Base-by-base conservation (phyloP, 2,797 vertebrate genomes). In the Cryptoblepharus egeriae region DNA sequence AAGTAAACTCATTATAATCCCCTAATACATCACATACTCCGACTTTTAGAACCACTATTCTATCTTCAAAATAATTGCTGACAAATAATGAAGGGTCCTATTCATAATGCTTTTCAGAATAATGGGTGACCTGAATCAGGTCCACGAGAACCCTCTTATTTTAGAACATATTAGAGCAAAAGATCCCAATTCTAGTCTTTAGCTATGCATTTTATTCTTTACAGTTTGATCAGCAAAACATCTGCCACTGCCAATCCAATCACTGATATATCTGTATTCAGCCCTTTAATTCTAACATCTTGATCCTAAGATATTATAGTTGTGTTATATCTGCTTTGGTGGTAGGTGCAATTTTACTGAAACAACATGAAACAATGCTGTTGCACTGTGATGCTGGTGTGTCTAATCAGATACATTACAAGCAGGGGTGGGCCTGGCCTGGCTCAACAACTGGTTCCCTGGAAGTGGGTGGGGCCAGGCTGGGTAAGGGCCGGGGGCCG, bases 41-140 rank as follows among this genome's bases (percentile, higher is more conserved):
- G 77, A 83, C 82, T 10, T 73, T 22, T 55, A 55, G 52, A 72
- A 67, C 80, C 24, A 86, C 79, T 83, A 74, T 18, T 63, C 84
- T 71, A 49, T 87, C 90, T 86, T 1, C 0, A 70, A 61, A 26
- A 82, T 70, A 42, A 28, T 69, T 76, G 57, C 28, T 55, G 55
- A 90, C 1, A 55, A 64, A 87, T 68, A 82, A 86, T 77, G 67
- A 85, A 87, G 7, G 57, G 85, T 4, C 10, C 35, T 10, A 88
- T 30, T 32, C 8, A 37, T 57, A 30, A 15, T 5, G 16, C 4
- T 55, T 67, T 30, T n/a, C 28, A 20, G 63, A 52, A 35, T 72
- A 12, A 49, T 30, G 1, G 61, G 20, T 18, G 3, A 32, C 28
- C 52, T 61, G 20, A 61, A 49, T 2, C 30, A 35, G 4, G 26